Evolutionary conservation across 92 coral and sea anemone species (phyloP).

Genomic region (Actinostola sp.): DNA sequence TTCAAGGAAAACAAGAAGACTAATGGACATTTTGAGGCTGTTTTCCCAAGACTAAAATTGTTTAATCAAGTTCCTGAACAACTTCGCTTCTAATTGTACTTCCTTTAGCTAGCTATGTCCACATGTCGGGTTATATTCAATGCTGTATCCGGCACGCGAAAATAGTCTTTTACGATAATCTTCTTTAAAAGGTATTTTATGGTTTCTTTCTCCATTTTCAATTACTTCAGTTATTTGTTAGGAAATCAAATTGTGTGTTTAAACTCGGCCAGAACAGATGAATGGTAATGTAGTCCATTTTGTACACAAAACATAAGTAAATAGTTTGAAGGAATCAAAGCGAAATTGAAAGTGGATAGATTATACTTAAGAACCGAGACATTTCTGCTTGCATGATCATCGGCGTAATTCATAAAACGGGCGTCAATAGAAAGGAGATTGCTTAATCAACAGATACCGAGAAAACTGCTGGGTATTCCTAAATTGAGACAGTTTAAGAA

Average conservation of each 20-base stretch:
- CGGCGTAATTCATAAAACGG: not conserved
- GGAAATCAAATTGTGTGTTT: constrained; percentile 24
- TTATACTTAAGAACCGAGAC: constrained; percentile 1
- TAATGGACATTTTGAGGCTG: constrained; percentile 15
- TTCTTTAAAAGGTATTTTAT: constrained; percentile 18
- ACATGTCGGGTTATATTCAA: constrained; percentile 1
- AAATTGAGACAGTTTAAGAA: not conserved
- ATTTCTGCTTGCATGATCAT: not conserved
- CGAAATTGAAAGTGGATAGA: constrained; percentile 2
- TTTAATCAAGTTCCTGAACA: constrained; percentile 13
- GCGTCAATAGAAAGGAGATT: not conserved
- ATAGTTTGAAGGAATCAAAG: not conserved
- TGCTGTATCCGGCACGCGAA: constrained; percentile 30
- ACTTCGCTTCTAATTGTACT: constrained; percentile 9
- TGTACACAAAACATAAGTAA: constrained; percentile 7
- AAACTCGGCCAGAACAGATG: constrained; percentile 12
- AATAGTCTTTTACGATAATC: constrained; percentile 14
- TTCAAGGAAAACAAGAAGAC: not conserved
- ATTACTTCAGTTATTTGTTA: constrained; percentile 14
- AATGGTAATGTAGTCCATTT: constrained; percentile 12
- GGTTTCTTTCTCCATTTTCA: constrained; percentile 13
- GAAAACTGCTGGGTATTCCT: too few species aligned
- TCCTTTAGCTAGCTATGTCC: constrained; percentile 16
- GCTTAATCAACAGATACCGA: not conserved
- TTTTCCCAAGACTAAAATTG: constrained; percentile 10